Conservation (phyloP, 2,797 vertebrate genomes). For the Neoniphon sammara region DNA sequence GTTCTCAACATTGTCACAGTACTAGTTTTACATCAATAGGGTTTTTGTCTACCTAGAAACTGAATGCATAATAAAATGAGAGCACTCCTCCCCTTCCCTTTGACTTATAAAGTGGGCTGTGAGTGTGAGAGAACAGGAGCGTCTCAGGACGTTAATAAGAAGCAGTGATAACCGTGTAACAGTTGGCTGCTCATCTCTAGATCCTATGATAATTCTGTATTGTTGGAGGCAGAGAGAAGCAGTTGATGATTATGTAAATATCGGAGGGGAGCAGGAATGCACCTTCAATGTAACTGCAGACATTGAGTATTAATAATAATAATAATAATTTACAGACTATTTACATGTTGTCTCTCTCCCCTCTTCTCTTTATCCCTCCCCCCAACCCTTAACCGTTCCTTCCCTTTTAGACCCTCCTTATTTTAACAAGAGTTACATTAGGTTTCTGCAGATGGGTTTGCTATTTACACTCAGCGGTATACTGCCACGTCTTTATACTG, state of each 20-base stretch:
- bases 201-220: slow-evolving; percentile 81
- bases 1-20: slow-evolving; percentile 94
- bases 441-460: slow-evolving; percentile 56
- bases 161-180: slow-evolving; percentile 77
- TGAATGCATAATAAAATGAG: slow-evolving; percentile 91
- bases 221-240: slow-evolving; percentile 79
- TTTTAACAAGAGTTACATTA: slow-evolving; percentile 34
- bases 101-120: slow-evolving; percentile 83
- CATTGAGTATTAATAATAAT: slow-evolving; percentile 71
- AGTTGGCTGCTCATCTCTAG: slow-evolving; percentile 83
- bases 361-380: slow-evolving; percentile 72
- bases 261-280: slow-evolving; percentile 79
- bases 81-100: slow-evolving; percentile 82
- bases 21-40: slow-evolving; percentile 91
- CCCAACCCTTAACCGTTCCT: slow-evolving; percentile 38
- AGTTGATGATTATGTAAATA: slow-evolving; percentile 72
- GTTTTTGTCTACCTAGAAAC: slow-evolving; percentile 89
- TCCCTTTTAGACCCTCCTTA: slow-evolving; percentile 39
- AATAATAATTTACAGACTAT: slow-evolving; percentile 88
- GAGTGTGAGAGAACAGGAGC: slow-evolving; percentile 81
- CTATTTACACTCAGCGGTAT: slow-evolving; percentile 82
- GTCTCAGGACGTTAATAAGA: slow-evolving; percentile 73
- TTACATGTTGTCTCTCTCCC: slow-evolving; percentile 78
- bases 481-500: slow-evolving; percentile 77
- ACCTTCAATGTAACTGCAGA: slow-evolving; percentile 82